Evolutionary conservation across 2,113 vertebrate species (phyloP).

Genomic region (Cephalopterus ornatus): DNA sequence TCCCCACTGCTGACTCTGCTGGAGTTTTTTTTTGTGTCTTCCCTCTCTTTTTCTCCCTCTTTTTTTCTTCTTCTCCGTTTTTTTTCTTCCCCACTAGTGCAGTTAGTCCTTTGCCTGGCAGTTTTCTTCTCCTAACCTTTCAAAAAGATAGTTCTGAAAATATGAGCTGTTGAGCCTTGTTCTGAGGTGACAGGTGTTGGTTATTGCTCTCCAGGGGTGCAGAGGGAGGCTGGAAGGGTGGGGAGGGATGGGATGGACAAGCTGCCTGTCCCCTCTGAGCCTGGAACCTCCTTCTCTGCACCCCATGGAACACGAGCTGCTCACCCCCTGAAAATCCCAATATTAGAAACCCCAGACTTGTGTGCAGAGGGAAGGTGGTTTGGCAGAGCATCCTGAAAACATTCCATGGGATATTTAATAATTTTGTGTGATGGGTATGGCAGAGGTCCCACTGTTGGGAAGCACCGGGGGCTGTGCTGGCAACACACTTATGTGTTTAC

Average conservation of each 20-base stretch:
- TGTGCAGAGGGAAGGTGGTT: background rate
- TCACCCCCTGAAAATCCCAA: background rate
- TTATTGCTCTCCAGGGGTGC: accelerated
- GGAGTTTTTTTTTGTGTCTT: background rate
- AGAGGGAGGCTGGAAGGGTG: background rate
- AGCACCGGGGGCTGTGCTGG: accelerated
- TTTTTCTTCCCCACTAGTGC: background rate
- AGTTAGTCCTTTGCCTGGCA: background rate
- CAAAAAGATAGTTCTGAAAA: background rate
- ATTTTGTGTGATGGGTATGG: accelerated
- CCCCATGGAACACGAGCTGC: accelerated
- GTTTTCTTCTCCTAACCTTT: background rate
- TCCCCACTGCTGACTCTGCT: background rate
- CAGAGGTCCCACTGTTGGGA: accelerated
- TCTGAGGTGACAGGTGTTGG: accelerated
- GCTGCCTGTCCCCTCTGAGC: background rate
- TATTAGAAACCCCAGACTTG: accelerated
- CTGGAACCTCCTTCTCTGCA: background rate
- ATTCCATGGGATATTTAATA: background rate
- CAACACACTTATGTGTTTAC: accelerated
- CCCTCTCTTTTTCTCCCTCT: accelerated
- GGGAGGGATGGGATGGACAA: too few relatives aligned
- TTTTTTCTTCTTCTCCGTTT: accelerated
- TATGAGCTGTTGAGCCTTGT: background rate
- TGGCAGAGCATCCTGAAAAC: background rate